These are phyloP conservation scores for Elysia chlorotica DNA, from an alignment of 1,140 invertebrate species.

Conservation along the genomic window DNA sequence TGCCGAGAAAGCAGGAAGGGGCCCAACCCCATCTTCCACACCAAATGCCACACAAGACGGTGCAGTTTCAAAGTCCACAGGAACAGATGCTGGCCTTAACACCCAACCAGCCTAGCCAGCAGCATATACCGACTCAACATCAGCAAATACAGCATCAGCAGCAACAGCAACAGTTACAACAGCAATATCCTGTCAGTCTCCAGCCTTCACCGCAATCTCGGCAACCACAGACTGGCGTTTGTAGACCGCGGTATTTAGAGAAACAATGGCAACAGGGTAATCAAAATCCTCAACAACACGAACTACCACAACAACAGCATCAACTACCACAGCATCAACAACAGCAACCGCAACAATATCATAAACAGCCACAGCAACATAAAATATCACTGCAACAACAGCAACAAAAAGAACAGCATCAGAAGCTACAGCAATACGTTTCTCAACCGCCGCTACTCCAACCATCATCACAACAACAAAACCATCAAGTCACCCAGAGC, in stretches of 20 bases:
- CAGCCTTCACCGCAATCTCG: no score
- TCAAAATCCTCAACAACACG: background rate
- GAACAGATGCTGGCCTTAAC: background rate
- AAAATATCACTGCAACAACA: no score
- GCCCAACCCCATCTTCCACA: background rate
- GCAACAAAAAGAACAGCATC: background rate
- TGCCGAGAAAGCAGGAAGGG: background rate
- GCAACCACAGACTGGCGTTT: no score
- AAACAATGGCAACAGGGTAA: background rate
- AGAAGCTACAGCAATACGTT: background rate
- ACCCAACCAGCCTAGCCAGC: no score
- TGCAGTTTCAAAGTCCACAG: no score
- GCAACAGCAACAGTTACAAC: no score
- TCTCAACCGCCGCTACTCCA: background rate
- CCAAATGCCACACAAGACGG: no score
- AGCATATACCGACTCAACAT: no score
- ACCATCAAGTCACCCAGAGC: no score
- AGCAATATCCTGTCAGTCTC: no score
- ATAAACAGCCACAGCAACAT: background rate
- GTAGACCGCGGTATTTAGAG: background rate
- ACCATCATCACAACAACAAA: no score
- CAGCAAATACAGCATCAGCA: no score
- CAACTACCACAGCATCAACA: background rate
- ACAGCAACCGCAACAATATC: background rate
- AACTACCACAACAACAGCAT: background rate